Evolutionary conservation across 2,797 vertebrate species (phyloP).

Genomic region (Anguilla megastoma): DNA sequence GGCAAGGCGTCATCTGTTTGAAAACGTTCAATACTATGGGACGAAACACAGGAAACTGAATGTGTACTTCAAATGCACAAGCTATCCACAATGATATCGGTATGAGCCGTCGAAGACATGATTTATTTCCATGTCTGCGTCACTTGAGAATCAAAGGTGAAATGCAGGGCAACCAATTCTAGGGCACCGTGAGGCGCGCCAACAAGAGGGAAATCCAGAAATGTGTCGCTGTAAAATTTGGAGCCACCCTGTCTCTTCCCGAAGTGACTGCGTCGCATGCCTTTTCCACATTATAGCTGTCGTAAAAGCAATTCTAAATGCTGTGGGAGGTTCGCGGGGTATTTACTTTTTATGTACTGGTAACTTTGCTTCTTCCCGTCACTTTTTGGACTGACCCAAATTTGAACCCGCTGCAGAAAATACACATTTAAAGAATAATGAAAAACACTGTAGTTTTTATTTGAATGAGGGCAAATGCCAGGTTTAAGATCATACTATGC

Average conservation of each 20-base stretch:
- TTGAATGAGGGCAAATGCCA: constrained; percentile 51
- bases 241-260: constrained; percentile 62
- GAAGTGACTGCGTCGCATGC: constrained; percentile 49
- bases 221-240: constrained; percentile 59
- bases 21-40: not conserved
- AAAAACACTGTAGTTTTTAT: constrained; percentile 32
- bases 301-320: constrained; percentile 60
- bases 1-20: not conserved
- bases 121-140: constrained; percentile 35
- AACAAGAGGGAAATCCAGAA: constrained; percentile 51
- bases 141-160: constrained; percentile 56
- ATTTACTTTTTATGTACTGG: constrained; percentile 71
- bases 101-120: constrained; percentile 32
- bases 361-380: constrained; percentile 67
- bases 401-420: constrained; percentile 77
- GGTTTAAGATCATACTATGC: constrained; percentile 60
- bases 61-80: constrained; percentile 42
- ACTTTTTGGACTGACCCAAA: constrained; percentile 73
- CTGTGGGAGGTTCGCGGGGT: constrained; percentile 55
- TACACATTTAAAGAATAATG: constrained; percentile 47
- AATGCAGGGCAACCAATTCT: constrained; percentile 55
- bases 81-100: constrained; percentile 41
- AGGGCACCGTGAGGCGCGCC: constrained; percentile 41
- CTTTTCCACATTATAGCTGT: constrained; percentile 59
- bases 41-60: not conserved